These are phyloP conservation scores for Smutsia temminckii DNA, from an alignment of 2,797 vertebrate species.

Conservation along the genomic window DNA sequence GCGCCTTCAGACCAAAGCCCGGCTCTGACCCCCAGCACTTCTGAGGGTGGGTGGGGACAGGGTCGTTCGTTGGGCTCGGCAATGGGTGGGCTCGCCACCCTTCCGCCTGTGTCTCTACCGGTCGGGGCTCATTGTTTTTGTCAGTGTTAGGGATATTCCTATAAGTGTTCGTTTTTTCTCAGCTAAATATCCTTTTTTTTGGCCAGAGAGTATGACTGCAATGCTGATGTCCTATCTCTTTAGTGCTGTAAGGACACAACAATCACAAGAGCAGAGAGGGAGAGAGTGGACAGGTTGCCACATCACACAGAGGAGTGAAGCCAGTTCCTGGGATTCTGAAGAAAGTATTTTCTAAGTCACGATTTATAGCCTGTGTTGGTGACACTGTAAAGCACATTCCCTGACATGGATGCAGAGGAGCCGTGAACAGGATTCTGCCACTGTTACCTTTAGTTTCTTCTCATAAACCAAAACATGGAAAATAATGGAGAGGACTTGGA, in stretches of 20 bases:
- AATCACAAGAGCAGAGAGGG: not conserved
- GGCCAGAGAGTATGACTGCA: not conserved
- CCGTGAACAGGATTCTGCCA: slow-evolving; percentile 47
- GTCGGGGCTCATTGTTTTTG: not conserved
- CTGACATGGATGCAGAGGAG: slow-evolving; percentile 10
- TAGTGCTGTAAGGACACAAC: not conserved
- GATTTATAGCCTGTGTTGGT: slow-evolving; percentile 70
- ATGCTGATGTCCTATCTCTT: slow-evolving; percentile 36
- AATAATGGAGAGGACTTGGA: not conserved
- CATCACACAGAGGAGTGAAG: slow-evolving; percentile 54
- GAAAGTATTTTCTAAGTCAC: slow-evolving; percentile 76
- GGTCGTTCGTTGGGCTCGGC: rapidly evolving
- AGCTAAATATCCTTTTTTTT: not conserved
- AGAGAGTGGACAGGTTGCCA: slow-evolving; percentile 49
- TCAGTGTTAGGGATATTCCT: not conserved
- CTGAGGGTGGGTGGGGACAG: rapidly evolving
- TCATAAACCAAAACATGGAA: slow-evolving; percentile 69
- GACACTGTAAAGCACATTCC: slow-evolving; percentile 70
- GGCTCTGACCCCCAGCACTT: no score
- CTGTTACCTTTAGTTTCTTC: slow-evolving; percentile 59
- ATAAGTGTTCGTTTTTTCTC: slow-evolving; percentile 4
- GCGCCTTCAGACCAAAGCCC: not conserved
- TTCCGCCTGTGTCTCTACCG: rapidly evolving
- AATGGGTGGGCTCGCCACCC: rapidly evolving
- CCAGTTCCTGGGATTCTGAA: slow-evolving; percentile 72